Conservation (phyloP, 2,113 vertebrate genomes). For the Salvelinus namaycush region DNA sequence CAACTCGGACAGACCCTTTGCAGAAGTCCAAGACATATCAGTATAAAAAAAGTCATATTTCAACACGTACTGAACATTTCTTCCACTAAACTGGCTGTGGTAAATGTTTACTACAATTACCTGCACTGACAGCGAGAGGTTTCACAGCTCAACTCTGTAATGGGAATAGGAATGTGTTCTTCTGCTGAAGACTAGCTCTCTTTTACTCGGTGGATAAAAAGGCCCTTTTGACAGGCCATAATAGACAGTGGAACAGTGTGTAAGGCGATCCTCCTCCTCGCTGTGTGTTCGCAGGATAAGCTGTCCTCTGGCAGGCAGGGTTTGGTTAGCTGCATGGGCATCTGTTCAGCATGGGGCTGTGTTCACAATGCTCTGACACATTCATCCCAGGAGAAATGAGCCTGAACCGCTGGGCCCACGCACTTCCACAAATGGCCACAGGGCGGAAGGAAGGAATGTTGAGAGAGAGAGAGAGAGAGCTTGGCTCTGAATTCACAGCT, state of each 20-base stretch:
- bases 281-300: slow-evolving; percentile 45
- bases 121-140: neutral
- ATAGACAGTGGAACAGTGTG: slow-evolving; percentile 42
- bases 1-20: neutral
- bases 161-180: neutral
- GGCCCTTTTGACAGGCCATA: slow-evolving; percentile 24
- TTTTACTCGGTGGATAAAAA: slow-evolving; percentile 3
- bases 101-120: neutral
- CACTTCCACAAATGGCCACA: slow-evolving; percentile 49
- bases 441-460: slow-evolving; percentile 37
- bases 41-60: neutral
- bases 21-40: too few relatives aligned
- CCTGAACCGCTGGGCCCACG: slow-evolving; percentile 17
- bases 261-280: slow-evolving; percentile 48
- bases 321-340: slow-evolving; percentile 37
- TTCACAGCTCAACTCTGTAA: neutral
- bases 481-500: slow-evolving; percentile 19
- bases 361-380: slow-evolving; percentile 38
- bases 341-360: slow-evolving; percentile 47
- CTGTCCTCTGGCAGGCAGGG: slow-evolving; percentile 45
- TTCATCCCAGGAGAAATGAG: slow-evolving; percentile 37
- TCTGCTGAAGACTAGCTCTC: neutral
- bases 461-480: slow-evolving; percentile 17
- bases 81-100: neutral
- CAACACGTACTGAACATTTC: neutral